Conservation (phyloP, 1,140 invertebrate species). For the Bombus picipes region DNA sequence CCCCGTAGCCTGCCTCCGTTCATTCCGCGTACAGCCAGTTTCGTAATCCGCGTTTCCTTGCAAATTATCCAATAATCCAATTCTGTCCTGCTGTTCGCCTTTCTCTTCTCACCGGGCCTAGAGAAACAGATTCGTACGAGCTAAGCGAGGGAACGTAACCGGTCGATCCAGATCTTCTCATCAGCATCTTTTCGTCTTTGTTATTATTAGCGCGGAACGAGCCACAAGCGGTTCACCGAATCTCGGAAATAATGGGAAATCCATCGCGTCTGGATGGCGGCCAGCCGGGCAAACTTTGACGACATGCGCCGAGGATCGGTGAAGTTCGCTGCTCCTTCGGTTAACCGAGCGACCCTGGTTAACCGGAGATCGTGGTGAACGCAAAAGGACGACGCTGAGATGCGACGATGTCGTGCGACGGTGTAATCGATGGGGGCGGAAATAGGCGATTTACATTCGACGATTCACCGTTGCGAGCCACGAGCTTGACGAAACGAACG, state of each 20-base stretch:
- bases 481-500: background rate
- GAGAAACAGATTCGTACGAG: background rate
- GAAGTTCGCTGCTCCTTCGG: background rate
- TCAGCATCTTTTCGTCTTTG: background rate
- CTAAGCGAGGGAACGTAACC: slow-evolving; percentile 8
- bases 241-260: background rate
- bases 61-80: slow-evolving; percentile 9
- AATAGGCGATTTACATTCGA: slow-evolving; percentile 14
- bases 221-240: background rate
- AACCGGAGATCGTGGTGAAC: background rate
- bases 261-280: background rate
- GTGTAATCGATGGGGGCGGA: background rate
- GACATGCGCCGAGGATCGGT: background rate
- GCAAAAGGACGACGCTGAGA: background rate
- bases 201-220: slow-evolving; percentile 8
- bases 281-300: background rate
- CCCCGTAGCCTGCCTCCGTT: background rate
- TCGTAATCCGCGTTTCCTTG: slow-evolving; percentile 37
- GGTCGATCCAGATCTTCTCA: background rate
- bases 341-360: background rate
- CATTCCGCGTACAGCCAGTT: slow-evolving; percentile 1
- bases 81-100: background rate
- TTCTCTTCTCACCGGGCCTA: background rate
- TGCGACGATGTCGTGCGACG: slow-evolving; percentile 5
- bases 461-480: slow-evolving; percentile 10